phyloP scores from a whole-genome alignment of 2,888 invertebrate genomes.

The Cheilosia variabilis region DNA sequence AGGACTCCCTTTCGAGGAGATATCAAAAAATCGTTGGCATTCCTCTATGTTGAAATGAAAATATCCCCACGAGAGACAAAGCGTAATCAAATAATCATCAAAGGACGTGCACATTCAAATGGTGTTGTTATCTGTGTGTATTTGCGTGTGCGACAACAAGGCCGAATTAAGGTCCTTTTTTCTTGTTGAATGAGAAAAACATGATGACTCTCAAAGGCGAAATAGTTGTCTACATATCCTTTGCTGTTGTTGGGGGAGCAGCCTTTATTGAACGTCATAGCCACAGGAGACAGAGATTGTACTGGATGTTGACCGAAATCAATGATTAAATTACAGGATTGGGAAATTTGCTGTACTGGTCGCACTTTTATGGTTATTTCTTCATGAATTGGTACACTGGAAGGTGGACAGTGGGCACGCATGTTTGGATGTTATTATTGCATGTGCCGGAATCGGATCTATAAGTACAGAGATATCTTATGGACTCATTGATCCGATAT shows the following conservation, averaged over 20 bases:
- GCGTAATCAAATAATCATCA: conserved; percentile 53
- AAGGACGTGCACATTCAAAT: conserved; percentile 24
- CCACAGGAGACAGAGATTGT: neutral
- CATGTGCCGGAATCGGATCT: too few relatives aligned
- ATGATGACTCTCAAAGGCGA: conserved; percentile 8
- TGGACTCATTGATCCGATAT: too few relatives aligned
- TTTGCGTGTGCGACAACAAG: neutral
- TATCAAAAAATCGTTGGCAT: neutral
- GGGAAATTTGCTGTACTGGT: neutral
- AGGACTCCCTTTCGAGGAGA: conserved; percentile 8
- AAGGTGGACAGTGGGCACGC: too few relatives aligned
- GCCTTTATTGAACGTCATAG: conserved; percentile 17
- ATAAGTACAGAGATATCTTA: too few relatives aligned
- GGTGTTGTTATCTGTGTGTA: conserved; percentile 3
- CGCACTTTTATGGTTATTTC: conserved; percentile 1
- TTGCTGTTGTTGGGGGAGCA: neutral
- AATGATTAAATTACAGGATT: conserved; percentile 5
- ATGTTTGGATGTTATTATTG: too few relatives aligned
- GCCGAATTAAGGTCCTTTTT: conserved; percentile 6
- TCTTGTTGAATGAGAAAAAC: neutral
- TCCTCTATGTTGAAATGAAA: conserved; percentile 12
- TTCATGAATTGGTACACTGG: neutral
- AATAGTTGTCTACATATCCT: neutral
- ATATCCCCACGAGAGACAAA: neutral
- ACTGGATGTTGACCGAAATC: neutral